Evolutionary conservation across 2,888 invertebrate species (phyloP), one percentile per base, ranked within the genome.

Genomic region (Dysmachus trigonus): DNA sequence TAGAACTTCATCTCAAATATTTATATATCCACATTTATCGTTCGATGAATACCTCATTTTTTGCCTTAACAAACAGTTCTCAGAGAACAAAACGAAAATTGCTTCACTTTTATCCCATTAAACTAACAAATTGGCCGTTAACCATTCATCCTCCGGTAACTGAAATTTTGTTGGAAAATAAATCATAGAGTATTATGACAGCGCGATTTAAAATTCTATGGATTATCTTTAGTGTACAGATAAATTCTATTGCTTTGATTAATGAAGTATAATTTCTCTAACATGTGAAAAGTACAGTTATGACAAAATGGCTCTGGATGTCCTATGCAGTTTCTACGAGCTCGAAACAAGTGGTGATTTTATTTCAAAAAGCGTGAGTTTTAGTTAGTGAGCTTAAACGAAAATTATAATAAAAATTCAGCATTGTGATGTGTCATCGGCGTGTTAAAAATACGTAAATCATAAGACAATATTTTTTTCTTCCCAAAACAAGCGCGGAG

Each of bases 51-150:
- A 62, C 33, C 30, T 72, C 72, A 53, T 84, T 38, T 72, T 72
- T 2, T 41, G 73, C 7, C 27, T 53, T 72, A 82, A 82, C 27
- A 82, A 53, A 62, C 62, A 13, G 38, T 13, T 82, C 22, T 82
- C 73, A 18, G 8, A 10, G 27, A 73, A 71, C 51, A 62, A 82
- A 51, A 30, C 15, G 53, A 31, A 82, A 53, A 35, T 62, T 62
- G 82, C 41, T 82, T 82, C 62, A 41, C 53, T 33, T 73, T 73
- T 82, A 33, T 62, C 22, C 82, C 33, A 91, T 91, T 96, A 97
- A 94, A 96, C 96, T 92, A 97, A 94, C 92, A 97, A 95, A 93
- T 96, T 96, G 90, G 96, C 96, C 90, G 96, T 95, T 92, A 97
- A 94, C 97, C 97, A 97, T 92, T 97, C 97, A 92, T 97, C 97